Evolutionary conservation across 2,888 invertebrate species (phyloP), one percentile per base, ranked within the genome.

Genomic region (Trichogramma evanescens): DNA sequence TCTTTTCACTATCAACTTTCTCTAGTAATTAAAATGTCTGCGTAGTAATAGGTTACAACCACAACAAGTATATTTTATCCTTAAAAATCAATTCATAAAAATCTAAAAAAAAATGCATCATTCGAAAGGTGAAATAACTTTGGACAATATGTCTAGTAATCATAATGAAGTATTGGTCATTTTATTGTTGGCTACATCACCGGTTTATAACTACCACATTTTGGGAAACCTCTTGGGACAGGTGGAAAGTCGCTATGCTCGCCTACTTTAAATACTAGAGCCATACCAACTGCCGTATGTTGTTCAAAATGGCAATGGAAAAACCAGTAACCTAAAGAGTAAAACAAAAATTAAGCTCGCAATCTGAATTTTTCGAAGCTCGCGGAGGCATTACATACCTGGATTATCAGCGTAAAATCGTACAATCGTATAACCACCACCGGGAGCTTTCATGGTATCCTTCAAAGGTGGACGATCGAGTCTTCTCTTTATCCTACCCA

Each of bases 261-360:
- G 0, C 93, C 94, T 0, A 93, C 89, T 79, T 93, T 91, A 59
- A 94, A 84, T 0, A 94, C 83, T 46, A 93, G 72, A 0, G 91
- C 88, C 94, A 95, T 94, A 6, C 95, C 95, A 7, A 93, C 82
- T 80, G 93, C 93, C 0, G 90, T 88, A 72, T 95, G 95, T 71
- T 92, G 93, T 69, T 93, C 93, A 57, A 94, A 89, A 76, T 95
- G 94, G 72, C 95, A 95, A 72, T 95, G 95, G 77, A 94, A 89
- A 3, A 94, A 76, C 93, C 93, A 94, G 70, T 89, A 92, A 7
- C 89, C 86, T 85, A 9, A 26, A 44, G 9, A 46, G 53, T n/a
- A 55, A 50, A 26, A 26, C 6, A 38, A 26, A 2, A 26, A 26
- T 26, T 26, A 26, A 26, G 3, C 26, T 26, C 26, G 8, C 8